Evolutionary conservation across 2,888 invertebrate genomes (phyloP).

Genomic region (Euclidia mi): DNA sequence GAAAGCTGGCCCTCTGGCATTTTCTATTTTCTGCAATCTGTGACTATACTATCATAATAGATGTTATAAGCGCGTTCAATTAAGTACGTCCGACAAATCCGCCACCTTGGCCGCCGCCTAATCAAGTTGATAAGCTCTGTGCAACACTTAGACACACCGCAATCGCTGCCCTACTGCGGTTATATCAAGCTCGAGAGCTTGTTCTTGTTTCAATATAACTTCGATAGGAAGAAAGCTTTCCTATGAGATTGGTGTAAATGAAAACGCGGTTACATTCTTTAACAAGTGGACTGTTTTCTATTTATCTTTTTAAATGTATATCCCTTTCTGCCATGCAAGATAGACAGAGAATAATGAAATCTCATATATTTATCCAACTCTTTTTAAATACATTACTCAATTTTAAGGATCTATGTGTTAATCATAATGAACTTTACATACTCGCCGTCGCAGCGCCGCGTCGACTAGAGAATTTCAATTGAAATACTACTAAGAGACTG

Average conservation of each 20-base stretch:
- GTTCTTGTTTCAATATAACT: slow-evolving; percentile 8
- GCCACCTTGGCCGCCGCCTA: slow-evolving; percentile 61
- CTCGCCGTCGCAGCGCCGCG: no score
- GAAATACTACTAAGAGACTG: no score
- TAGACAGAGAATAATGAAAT: no score
- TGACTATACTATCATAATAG: slow-evolving; percentile 83
- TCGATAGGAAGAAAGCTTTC: neutral
- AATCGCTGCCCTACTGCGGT: slow-evolving; percentile 21
- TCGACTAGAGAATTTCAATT: no score
- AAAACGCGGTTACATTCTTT: no score
- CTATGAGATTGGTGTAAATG: neutral
- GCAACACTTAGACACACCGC: slow-evolving; percentile 33
- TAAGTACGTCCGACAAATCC: slow-evolving; percentile 72
- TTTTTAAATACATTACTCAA: no score
- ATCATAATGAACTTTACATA: no score
- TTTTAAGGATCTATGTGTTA: no score
- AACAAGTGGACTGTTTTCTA: no score
- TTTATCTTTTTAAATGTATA: no score
- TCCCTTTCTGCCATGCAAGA: no score
- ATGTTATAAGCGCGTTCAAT: slow-evolving; percentile 76
- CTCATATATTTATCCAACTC: no score
- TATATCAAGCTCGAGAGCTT: slow-evolving; percentile 9
- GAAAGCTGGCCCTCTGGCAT: slow-evolving; percentile 85
- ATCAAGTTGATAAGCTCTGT: slow-evolving; percentile 66
- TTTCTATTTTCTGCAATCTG: slow-evolving; percentile 87